Evolutionary conservation across 2,113 vertebrate species (phyloP), one percentile per base, ranked within the genome.

Genomic region (Thalassoma bifasciatum): DNA sequence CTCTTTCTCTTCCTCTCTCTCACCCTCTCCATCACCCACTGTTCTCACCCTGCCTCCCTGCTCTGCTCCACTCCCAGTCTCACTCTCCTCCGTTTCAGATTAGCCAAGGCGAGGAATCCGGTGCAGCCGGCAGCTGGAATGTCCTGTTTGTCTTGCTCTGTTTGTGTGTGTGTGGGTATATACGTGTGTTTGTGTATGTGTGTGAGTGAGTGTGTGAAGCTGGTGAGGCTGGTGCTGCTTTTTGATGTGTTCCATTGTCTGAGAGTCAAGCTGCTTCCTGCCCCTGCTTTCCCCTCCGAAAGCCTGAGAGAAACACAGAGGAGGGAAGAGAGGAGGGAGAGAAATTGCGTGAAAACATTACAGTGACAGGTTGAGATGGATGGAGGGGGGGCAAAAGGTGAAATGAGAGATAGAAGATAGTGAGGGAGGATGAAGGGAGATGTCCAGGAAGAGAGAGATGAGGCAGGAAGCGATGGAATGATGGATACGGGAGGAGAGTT

Each of bases 241-340:
- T 94, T 94, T 94, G 92, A 94, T 95, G 93, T 93, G 91, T 90
- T 88, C 93, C 90, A 95, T 95, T 94, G 94, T 94, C 91, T 91
- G 81, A 81, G 84, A 91, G 89, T 92, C 92, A 94, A 93, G 92
- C 92, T 93, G 93, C 92, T 93, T 95, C 93, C 94, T 93, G 93
- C 64, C 84, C 68, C 81, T 86, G 82, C 88, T 77, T 73, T 83
- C 85, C 82, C 81, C 85, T 82, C 82, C 84, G 75, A 72, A 71
- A 86, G 87, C 90, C 79, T 82, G 85, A 84, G 79, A 91, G 86
- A 84, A 84, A 88, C 67, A 1, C 54, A 63, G 72, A 74, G 58
- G 75, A 75, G 74, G 65, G 59, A 60, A 77, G 52, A 50, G 66
- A 34, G 46, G 19, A 24, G 36, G 16, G 75, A 58, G 46, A 87